phyloP scores from a whole-genome alignment of 2,797 vertebrate genomes.

The Pipistrellus nathusii region DNA sequence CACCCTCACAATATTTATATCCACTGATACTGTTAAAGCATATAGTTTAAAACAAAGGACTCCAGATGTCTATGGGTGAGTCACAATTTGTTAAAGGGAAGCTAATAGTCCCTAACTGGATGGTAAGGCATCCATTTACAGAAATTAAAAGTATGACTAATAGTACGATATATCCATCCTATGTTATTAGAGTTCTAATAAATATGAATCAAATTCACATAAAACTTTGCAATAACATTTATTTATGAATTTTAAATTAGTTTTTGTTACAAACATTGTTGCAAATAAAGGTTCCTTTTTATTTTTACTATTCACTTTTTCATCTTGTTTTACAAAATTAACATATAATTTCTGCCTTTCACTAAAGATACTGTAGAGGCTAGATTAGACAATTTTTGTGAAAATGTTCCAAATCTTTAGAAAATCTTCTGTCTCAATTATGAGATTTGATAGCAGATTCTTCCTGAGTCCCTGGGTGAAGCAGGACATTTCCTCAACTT shows the following conservation, averaged over 20 bases:
- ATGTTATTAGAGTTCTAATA: neutral
- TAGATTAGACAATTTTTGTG: neutral
- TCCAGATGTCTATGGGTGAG: neutral
- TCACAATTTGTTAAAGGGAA: neutral
- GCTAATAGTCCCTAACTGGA: neutral
- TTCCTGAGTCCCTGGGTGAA: neutral
- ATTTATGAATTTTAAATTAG: neutral
- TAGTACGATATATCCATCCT: neutral
- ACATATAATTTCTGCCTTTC: neutral
- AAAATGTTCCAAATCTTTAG: neutral
- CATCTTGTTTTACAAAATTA: neutral
- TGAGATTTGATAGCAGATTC: neutral
- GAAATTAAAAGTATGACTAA: constrained; percentile 6
- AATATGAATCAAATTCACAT: neutral
- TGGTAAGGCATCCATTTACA: neutral
- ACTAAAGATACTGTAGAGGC: neutral
- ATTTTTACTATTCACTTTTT: neutral
- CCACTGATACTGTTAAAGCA: neutral
- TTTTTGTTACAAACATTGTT: neutral
- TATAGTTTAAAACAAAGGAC: neutral
- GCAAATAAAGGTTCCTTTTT: neutral
- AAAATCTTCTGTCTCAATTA: neutral
- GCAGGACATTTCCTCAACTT: neutral
- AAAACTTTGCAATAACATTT: neutral
- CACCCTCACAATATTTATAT: neutral